Percentiles rank a stretch among this genome's conserved stretches.
Evolutionary conservation across 2,113 vertebrate genomes (phyloP).

Genomic region (Tragelaphus imberbis): DNA sequence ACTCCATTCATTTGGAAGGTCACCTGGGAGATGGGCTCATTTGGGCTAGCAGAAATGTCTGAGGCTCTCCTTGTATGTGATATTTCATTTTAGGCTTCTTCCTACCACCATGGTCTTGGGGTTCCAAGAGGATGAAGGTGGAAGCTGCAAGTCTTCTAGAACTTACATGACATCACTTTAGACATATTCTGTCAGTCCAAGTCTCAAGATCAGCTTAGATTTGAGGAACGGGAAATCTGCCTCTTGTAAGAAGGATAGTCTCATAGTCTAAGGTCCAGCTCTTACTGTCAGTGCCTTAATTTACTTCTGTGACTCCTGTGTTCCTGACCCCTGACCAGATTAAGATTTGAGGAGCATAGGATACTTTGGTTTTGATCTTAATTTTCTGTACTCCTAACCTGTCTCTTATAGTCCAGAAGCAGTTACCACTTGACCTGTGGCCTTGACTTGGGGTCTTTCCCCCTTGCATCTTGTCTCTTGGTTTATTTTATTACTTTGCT

Average conservation of each 20-base stretch:
- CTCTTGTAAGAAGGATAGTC: neutral
- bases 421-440: neutral
- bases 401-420: neutral
- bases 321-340: neutral
- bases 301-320: neutral
- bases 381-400: neutral
- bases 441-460: neutral
- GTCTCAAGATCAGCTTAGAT: neutral
- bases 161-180: neutral
- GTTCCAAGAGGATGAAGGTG: neutral
- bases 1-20: neutral
- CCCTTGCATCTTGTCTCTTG: neutral
- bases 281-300: neutral
- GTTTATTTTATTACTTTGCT: neutral
- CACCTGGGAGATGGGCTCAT: neutral
- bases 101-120: neutral
- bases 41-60: neutral
- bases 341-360: neutral
- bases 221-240: neutral
- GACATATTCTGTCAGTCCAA: neutral
- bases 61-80: neutral
- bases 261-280: neutral
- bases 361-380: neutral
- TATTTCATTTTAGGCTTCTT: neutral
- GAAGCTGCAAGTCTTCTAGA: neutral